Evolutionary conservation across 30 jellyfish, hydroid and myxozoan genomes (phyloP).

Genomic region (Rhopilema esculentum): DNA sequence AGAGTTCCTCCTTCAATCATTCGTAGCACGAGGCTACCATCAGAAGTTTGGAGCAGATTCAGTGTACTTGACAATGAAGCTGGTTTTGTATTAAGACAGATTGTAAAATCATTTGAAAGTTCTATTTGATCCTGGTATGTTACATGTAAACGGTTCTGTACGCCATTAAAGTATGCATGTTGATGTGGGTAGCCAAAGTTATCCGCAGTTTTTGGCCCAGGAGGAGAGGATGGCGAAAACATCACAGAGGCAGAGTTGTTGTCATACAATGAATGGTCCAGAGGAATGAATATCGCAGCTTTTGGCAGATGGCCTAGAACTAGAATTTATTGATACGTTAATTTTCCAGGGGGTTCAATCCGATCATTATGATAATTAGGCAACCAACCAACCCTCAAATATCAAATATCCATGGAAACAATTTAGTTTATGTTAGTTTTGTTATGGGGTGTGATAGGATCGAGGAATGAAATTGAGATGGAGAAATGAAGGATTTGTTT

Average conservation of each 20-base stretch:
- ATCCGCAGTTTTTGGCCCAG: not conserved
- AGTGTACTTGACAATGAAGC: too few relatives aligned
- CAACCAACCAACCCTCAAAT: too few relatives aligned
- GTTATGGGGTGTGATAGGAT: too few relatives aligned
- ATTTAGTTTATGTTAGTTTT: too few relatives aligned
- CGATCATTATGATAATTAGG: too few relatives aligned
- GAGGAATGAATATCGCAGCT: constrained; percentile 24
- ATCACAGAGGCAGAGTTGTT: not conserved
- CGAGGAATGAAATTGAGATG: too few relatives aligned
- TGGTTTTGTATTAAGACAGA: constrained; percentile 1
- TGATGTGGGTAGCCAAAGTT: constrained; percentile 28
- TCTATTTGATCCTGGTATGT: too few relatives aligned
- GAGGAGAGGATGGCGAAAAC: not conserved
- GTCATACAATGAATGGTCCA: constrained; percentile 27
- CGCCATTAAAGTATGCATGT: constrained; percentile 3
- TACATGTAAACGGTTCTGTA: too few relatives aligned
- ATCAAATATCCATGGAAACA: too few relatives aligned
- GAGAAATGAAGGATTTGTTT: too few relatives aligned
- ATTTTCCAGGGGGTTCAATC: not conserved
- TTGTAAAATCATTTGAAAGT: not conserved
- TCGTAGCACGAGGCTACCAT: not conserved
- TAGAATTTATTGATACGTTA: not conserved
- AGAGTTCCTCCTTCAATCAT: too few relatives aligned
- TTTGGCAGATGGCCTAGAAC: constrained; percentile 15
- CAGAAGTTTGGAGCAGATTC: not conserved